Evolutionary conservation across 2,888 invertebrate species (phyloP), one percentile per base, ranked within the genome.

Genomic region (Leptopilina syphax): DNA sequence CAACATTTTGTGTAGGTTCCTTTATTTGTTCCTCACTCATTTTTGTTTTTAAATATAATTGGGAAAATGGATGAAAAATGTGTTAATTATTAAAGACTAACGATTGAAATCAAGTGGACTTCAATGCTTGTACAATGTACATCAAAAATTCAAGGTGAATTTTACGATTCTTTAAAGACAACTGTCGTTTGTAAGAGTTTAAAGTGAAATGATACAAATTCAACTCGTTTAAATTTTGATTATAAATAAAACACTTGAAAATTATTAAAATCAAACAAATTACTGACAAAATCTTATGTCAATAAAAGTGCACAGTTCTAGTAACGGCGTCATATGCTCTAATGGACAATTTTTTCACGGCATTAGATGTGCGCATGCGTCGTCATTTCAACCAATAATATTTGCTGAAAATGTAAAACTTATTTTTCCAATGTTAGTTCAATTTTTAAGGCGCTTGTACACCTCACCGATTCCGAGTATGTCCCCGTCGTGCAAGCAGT

Each of bases 1-100:
- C 91, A 47, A 82, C 84, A 27, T 87, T 85, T 83, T 89, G 88
- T 60, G 85, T 85, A 7, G 87, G 79, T 73, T 91, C 89, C 47
- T 86, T 89, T 78, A 82, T 85, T 83, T 88, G 88, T 83, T 91
- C 88, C 83, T 90, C 89, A 80, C 89, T 91, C 91, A 91, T 91
- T 78, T 82, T 90, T 8, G 91, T 91, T 78, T 82, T 90, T 8
- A 57, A 13, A 57, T 13, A 8, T 5, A n/a, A 8, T 9, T 41
- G 27, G 7, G 1, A 5, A 73, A 73, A 57, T 34, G 34, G 5
- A 8, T 34, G 8, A 27, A 73, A 57, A 41, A 73, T 34, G 54
- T 73, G 34, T 57, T 57, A n/a, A 57, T 1, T 13, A 34, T 44
- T 44, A 4, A 73, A 54, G 9, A 57, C 9, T 24, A 9, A 50